Evolutionary conservation across 2,113 vertebrate species (phyloP).

Genomic region (Orientallactaga bullata): DNA sequence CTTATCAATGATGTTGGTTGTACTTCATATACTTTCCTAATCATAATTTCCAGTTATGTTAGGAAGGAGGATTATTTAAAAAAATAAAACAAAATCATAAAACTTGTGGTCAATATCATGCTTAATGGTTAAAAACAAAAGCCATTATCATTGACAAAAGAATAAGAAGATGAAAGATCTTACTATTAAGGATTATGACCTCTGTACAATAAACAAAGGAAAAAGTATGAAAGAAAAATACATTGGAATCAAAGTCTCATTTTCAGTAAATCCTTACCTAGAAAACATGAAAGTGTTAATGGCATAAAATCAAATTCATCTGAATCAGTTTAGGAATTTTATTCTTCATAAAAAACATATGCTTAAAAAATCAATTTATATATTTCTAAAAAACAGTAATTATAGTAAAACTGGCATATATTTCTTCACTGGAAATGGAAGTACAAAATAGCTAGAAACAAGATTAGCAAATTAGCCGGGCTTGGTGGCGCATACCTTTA

Average conservation of each 20-base stretch:
- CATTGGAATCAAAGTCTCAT: neutral
- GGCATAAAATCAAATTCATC: conserved; percentile 29
- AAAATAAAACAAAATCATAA: neutral
- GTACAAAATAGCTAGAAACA: neutral
- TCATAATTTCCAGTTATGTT: neutral
- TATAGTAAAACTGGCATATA: neutral
- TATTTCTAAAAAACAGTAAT: conserved; percentile 18
- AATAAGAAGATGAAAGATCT: neutral
- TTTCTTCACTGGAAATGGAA: conserved; percentile 12
- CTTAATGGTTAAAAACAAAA: conserved; percentile 20
- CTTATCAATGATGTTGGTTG: neutral
- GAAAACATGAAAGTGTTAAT: conserved; percentile 17
- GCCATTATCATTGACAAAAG: neutral
- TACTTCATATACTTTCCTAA: neutral
- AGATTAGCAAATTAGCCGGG: neutral
- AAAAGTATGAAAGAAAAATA: neutral
- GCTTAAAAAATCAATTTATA: neutral
- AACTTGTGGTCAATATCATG: neutral
- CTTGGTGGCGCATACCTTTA: no score
- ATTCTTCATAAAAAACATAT: neutral
- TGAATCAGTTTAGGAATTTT: conserved; percentile 19
- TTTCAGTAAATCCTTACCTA: neutral
- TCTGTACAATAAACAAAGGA: neutral
- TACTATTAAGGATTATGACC: neutral
- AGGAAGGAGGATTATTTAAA: neutral